Evolutionary conservation across 2,113 vertebrate species (phyloP).

Genomic region (Nibea coibor): DNA sequence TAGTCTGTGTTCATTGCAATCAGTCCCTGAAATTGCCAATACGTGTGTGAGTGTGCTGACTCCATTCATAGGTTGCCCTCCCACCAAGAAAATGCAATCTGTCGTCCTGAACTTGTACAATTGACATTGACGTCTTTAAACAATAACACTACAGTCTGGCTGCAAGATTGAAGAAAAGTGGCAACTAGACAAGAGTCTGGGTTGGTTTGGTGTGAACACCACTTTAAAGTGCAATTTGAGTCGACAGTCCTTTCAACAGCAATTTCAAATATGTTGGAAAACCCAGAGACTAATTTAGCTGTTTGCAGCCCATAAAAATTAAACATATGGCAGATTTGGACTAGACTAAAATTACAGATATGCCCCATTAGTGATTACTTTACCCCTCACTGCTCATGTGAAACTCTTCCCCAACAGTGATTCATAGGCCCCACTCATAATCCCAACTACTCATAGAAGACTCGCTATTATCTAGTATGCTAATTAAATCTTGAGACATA

Average conservation of each 20-base stretch:
- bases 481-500: neutral
- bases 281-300: conserved; percentile 18
- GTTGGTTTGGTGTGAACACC: conserved; percentile 42
- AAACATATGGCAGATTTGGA: conserved; percentile 36
- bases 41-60: neutral
- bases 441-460: neutral
- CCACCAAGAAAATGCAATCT: conserved; percentile 48
- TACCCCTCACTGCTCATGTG: conserved; percentile 4
- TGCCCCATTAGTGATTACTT: conserved; percentile 37
- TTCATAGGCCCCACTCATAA: neutral
- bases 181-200: conserved; percentile 54
- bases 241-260: conserved; percentile 16
- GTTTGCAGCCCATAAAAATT: conserved; percentile 22
- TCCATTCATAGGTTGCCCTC: conserved; percentile 38
- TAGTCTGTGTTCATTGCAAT: conserved; percentile 36
- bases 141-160: conserved; percentile 40
- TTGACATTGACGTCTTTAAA: conserved; percentile 39
- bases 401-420: conserved; percentile 13
- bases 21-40: conserved; percentile 24
- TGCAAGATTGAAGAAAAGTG: conserved; percentile 46
- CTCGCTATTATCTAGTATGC: neutral
- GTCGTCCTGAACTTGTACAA: conserved; percentile 37
- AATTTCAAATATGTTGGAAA: conserved; percentile 37
- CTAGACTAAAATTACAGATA: conserved; percentile 12
- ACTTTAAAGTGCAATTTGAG: conserved; percentile 30